phyloP scores from a whole-genome alignment of 2,113 vertebrate species.

The Podiceps cristatus region DNA sequence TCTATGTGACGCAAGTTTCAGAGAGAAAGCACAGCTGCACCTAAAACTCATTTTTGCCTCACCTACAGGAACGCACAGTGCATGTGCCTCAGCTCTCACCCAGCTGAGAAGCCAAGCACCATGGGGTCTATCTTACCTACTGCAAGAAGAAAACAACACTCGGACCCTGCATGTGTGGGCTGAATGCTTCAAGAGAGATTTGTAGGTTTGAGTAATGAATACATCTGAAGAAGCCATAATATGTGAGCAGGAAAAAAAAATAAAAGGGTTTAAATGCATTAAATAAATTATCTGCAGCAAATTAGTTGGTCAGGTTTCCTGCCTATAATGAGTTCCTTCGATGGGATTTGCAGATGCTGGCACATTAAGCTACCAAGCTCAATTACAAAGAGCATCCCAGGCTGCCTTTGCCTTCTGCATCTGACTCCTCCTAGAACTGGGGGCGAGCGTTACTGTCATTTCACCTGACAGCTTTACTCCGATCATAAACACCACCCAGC shows the following conservation, averaged over 20 bases:
- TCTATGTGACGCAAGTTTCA: neutral
- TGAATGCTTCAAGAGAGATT: neutral
- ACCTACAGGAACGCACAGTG: neutral
- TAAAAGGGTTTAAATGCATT: neutral
- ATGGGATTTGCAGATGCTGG: neutral
- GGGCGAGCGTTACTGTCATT: neutral
- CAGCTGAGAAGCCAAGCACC: neutral
- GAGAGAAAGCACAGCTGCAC: neutral
- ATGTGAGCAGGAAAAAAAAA: neutral
- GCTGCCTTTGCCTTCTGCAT: neutral
- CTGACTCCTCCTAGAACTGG: neutral
- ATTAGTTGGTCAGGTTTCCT: neutral
- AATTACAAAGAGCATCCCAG: neutral
- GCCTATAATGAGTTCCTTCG: neutral
- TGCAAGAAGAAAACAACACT: accelerated
- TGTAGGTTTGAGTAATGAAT: neutral
- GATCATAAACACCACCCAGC: neutral
- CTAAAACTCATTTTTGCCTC: neutral
- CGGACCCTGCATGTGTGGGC: neutral
- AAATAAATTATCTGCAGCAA: neutral
- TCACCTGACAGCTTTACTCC: neutral
- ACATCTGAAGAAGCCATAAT: neutral
- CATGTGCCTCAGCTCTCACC: neutral
- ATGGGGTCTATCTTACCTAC: accelerated
- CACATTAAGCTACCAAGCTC: neutral